Percentiles rank a stretch among this genome's conserved stretches.
phyloP scores from a whole-genome alignment of 2,797 vertebrate genomes.

The Dromococcyx pavoninus region DNA sequence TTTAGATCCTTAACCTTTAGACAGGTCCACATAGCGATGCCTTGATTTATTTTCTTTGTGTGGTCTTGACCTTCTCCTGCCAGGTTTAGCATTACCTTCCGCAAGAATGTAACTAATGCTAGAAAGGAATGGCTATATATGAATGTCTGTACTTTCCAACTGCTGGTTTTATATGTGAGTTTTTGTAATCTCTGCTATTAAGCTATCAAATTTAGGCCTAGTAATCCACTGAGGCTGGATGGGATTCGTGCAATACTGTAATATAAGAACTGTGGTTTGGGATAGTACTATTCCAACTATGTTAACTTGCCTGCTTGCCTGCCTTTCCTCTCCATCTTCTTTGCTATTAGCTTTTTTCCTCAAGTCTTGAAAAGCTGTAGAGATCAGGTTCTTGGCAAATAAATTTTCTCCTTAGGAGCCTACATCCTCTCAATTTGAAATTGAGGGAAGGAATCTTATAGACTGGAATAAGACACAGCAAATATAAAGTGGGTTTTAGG shows the following conservation, averaged over 20 bases:
- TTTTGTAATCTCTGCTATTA: constrained; percentile 66
- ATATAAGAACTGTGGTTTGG: constrained; percentile 55
- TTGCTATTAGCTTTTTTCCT: background rate
- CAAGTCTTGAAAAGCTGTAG: background rate
- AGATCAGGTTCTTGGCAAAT: background rate
- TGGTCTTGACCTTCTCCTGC: constrained; percentile 77
- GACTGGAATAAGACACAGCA: background rate
- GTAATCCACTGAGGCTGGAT: constrained; percentile 51
- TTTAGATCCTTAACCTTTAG: constrained; percentile 77
- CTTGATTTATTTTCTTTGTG: constrained; percentile 76
- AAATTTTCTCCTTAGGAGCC: background rate
- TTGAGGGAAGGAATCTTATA: background rate
- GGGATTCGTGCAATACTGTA: constrained; percentile 15
- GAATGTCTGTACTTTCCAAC: constrained; percentile 10
- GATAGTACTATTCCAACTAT: constrained; percentile 53
- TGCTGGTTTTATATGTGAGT: constrained; percentile 44
- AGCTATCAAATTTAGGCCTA: constrained; percentile 68
- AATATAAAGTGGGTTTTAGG: background rate
- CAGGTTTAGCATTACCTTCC: constrained; percentile 51
- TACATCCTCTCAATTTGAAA: background rate
- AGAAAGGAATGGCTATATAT: constrained; percentile 29
- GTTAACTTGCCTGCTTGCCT: constrained; percentile 30
- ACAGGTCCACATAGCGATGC: constrained; percentile 56
- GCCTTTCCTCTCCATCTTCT: background rate
- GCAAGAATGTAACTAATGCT: constrained; percentile 57